These are phyloP conservation scores for Strigamia maritima DNA, from an alignment of 2,888 invertebrate species.

Conservation along the genomic window DNA sequence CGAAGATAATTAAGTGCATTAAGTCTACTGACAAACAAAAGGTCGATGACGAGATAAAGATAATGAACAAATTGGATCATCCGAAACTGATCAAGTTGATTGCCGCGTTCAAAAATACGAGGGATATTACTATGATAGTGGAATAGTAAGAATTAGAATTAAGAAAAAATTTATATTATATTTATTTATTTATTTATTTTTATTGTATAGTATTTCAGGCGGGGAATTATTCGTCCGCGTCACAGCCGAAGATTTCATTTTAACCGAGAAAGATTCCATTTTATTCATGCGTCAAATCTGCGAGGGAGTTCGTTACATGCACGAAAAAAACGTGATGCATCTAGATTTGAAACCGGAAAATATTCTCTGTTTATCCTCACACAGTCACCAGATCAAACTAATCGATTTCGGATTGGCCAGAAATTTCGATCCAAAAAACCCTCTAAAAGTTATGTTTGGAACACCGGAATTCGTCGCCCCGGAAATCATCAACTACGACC, in stretches of 20 bases:
- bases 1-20: slow-evolving; percentile 75
- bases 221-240: slow-evolving; percentile 92
- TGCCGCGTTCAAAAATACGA: slow-evolving; percentile 73
- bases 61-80: slow-evolving; percentile 80
- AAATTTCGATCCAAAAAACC: slow-evolving; percentile 64
- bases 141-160: slow-evolving; percentile 70
- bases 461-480: slow-evolving; percentile 92
- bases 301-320: slow-evolving; percentile 87
- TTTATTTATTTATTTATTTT: slow-evolving; percentile 45
- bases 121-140: slow-evolving; percentile 79
- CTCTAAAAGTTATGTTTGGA: slow-evolving; percentile 72
- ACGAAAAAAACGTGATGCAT: slow-evolving; percentile 76
- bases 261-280: slow-evolving; percentile 78
- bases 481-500: slow-evolving; percentile 86
- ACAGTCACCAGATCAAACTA: slow-evolving; percentile 82
- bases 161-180: not conserved
- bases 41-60: slow-evolving; percentile 76
- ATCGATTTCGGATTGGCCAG: slow-evolving; percentile 92
- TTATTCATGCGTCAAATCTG: slow-evolving; percentile 87
- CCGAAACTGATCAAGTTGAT: slow-evolving; percentile 78
- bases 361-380: slow-evolving; percentile 82
- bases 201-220: slow-evolving; percentile 70
- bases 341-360: slow-evolving; percentile 94
- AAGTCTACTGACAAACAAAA: slow-evolving; percentile 70
- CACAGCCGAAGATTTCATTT: slow-evolving; percentile 84